Percentiles rank a stretch among this genome's conserved stretches.
Conservation (phyloP, 2,113 vertebrate genomes). For the Pagrus major region DNA sequence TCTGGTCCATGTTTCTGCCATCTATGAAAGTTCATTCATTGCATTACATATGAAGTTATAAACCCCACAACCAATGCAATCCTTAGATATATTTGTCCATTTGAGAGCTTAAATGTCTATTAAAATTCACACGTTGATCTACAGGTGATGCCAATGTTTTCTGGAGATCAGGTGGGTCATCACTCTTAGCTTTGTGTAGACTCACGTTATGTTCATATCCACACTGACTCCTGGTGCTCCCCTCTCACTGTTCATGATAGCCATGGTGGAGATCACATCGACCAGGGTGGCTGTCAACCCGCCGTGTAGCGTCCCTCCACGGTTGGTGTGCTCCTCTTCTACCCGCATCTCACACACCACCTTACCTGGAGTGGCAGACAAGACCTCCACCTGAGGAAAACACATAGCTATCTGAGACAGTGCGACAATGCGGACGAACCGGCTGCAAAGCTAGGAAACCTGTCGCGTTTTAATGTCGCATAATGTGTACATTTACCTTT, state of each 20-base stretch:
- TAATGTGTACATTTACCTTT: slow-evolving; percentile 43
- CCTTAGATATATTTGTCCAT: not conserved
- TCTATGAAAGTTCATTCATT: not conserved
- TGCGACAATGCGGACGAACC: not conserved
- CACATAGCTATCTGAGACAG: not conserved
- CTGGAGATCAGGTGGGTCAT: not conserved
- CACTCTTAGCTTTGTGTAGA: not conserved
- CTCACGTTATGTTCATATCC: slow-evolving; percentile 98
- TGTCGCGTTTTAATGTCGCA: not conserved
- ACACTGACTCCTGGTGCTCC: slow-evolving; percentile 91
- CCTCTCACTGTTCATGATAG: slow-evolving; percentile 89
- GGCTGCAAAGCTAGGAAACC: not conserved
- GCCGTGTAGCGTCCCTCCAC: slow-evolving; percentile 90
- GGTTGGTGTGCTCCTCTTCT: slow-evolving; percentile 92
- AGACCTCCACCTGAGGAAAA: slow-evolving; percentile 81
- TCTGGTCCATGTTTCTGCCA: not conserved
- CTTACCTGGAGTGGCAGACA: slow-evolving; percentile 90
- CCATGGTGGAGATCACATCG: slow-evolving; percentile 90
- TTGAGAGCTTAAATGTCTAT: not conserved
- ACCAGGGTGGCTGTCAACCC: slow-evolving; percentile 94
- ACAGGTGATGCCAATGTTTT: not conserved
- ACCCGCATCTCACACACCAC: slow-evolving; percentile 94
- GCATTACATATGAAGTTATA: not conserved
- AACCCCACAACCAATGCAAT: not conserved
- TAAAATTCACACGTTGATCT: not conserved